These are phyloP conservation scores for Lasiurus borealis DNA, from an alignment of 2,113 vertebrate genomes.

Conservation along the genomic window DNA sequence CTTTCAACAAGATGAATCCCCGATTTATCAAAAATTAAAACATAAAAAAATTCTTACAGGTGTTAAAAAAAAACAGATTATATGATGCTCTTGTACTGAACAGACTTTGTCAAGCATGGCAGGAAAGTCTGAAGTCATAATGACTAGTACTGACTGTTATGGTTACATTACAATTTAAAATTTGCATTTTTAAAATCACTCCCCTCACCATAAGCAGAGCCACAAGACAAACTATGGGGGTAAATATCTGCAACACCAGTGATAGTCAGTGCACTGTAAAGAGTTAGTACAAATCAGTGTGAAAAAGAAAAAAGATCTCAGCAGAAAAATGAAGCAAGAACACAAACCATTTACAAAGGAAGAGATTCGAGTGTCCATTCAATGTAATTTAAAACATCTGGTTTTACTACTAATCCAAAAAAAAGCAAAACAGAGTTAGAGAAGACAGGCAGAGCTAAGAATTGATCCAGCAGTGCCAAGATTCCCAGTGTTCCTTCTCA, in stretches of 20 bases:
- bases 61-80: not conserved
- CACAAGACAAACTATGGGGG: not conserved
- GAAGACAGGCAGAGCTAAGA: not conserved
- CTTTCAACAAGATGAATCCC: not conserved
- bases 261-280: not conserved
- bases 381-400: not conserved
- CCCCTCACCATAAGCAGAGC: not conserved
- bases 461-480: not conserved
- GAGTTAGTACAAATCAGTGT: not conserved
- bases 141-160: not conserved
- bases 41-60: not conserved
- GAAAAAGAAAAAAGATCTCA: constrained; percentile 5
- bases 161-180: constrained; percentile 6
- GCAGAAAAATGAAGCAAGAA: not conserved
- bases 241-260: not conserved
- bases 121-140: not conserved
- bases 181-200: not conserved
- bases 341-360: constrained; percentile 7
- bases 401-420: not conserved
- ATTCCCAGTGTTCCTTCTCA: not conserved
- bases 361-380: not conserved
- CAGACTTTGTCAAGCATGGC: not conserved
- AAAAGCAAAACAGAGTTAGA: not conserved
- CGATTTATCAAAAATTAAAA: not conserved
- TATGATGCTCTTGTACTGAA: not conserved